A percentile compares a stretch with the other conserved stretches of the same genome.
These are phyloP conservation scores for Pachliopta kotzebuea DNA, from an alignment of 2,888 invertebrate genomes.

Conservation along the genomic window DNA sequence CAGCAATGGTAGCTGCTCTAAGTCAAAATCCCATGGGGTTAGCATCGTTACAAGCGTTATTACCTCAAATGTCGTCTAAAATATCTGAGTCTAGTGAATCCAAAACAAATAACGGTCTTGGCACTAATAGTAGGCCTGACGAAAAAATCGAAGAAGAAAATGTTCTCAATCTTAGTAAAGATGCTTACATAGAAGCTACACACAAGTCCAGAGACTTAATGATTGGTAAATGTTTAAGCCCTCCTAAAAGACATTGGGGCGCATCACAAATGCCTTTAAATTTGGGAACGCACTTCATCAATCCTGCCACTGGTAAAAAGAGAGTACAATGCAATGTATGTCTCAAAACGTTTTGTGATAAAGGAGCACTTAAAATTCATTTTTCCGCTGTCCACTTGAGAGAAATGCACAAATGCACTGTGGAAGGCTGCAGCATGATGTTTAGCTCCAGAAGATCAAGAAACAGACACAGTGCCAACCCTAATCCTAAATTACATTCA, in stretches of 20 bases:
- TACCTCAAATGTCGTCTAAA: conserved; percentile 81
- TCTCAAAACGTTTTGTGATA: conserved; percentile 99
- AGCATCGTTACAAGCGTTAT: conserved; percentile 82
- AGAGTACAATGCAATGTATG: conserved; percentile 99
- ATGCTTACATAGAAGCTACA: conserved; percentile 58
- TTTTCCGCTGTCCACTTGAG: conserved; percentile 98
- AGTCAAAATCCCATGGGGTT: conserved; percentile 82
- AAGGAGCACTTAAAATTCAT: conserved; percentile 99
- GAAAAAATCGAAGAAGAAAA: conserved; percentile 66
- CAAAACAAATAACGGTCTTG: conserved; percentile 54
- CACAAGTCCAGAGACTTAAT: conserved; percentile 74
- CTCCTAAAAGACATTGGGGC: conserved; percentile 90
- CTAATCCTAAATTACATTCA: conserved; percentile 98
- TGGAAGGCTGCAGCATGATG: conserved; percentile 99
- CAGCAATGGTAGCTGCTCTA: conserved; percentile 83
- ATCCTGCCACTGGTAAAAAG: conserved; percentile 96
- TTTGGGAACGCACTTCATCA: conserved; percentile 93
- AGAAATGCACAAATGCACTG: conserved; percentile 99
- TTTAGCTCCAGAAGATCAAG: conserved; percentile 97
- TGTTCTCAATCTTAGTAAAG: conserved; percentile 73
- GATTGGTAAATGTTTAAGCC: conserved; percentile 84
- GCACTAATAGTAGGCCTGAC: conserved; percentile 56
- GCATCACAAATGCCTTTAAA: conserved; percentile 88
- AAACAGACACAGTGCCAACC: conserved; percentile 98
- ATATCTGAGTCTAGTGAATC: conserved; percentile 62